Base-by-base conservation (phyloP, 2,888 invertebrate genomes). In the Harpagoxenus sublaevis region DNA sequence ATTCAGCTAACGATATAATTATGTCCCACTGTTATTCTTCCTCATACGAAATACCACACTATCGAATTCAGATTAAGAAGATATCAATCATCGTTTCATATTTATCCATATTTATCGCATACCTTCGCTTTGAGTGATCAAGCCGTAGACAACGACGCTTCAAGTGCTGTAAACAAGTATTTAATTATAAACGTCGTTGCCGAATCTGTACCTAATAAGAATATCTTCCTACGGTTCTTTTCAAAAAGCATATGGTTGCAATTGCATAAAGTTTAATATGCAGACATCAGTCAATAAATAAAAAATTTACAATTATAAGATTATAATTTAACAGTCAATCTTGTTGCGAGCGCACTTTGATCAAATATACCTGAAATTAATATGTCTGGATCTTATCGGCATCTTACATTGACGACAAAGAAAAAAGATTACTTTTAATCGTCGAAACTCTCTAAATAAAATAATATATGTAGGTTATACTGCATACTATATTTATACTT, bases 71-170 rank as follows among this genome's bases (percentile, higher is more conserved):
- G 60, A 78, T 78, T 55, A 78, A 77, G 4, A 23, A 31, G 55
- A 79, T 79, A 70, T 68, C 48, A 71, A 71, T 79, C 48, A 35
- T 68, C 53, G 15, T 18, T 55, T 57, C 55, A 10, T 79, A 23
- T 70, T 48, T 79, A 71, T 71, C 39, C 48, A 39, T 51, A 79
- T 71, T 79, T 79, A 79, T 79, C 71, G 42, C 55, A 68, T 78
- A 68, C 15, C 45, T n/a, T 6, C 3, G 23, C 5, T 51, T 71
- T 71, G 48, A 60, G 8, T 79, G 48, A 60, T 79, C 12, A 42
- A 45, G 9, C 2, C 45, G 60, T 48, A 57, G 53, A 71, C 79
- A 70, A 79, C 5, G 42, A 53, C 4, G 42, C 15, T 55, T 23
- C 70, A 45, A 65, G 9, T 57, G 68, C 23, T 23, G 45, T 79